Conservation (phyloP, 2,797 vertebrate species). For the Rhinoraja longicauda region DNA sequence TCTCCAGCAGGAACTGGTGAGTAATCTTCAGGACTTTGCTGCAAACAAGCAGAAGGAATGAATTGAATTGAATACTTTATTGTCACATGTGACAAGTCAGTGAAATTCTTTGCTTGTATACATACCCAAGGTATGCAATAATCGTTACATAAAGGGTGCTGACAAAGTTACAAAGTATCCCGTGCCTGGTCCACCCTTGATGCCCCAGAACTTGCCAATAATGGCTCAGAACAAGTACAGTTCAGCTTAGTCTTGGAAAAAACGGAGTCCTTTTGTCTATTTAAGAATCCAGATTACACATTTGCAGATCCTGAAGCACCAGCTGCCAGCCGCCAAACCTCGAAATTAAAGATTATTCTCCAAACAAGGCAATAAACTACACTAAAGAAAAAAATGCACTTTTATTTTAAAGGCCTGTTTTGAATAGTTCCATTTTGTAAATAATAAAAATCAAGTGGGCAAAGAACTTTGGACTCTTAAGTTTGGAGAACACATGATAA, state of each 20-base stretch:
- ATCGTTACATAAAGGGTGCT: too few species aligned
- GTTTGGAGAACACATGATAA: not conserved
- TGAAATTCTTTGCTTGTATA: too few species aligned
- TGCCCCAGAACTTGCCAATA: not conserved
- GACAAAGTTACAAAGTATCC: too few species aligned
- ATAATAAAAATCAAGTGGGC: not conserved
- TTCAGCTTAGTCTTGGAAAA: not conserved
- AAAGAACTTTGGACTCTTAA: not conserved
- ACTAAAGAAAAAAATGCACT: not conserved
- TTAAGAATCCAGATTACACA: not conserved
- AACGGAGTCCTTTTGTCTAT: not conserved
- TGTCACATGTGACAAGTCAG: too few species aligned
- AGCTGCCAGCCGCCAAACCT: not conserved
- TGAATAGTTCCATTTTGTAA: not conserved
- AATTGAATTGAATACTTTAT: too few species aligned
- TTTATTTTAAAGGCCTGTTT: not conserved
- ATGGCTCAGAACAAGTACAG: not conserved
- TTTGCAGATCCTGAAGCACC: not conserved
- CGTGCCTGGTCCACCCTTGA: too few species aligned
- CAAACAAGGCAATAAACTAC: too few species aligned
- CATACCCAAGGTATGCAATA: too few species aligned
- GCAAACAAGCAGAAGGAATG: not conserved
- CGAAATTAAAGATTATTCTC: not conserved
- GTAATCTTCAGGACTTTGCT: not conserved
- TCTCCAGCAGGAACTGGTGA: not conserved